A percentile compares a stretch with the other conserved stretches of the same genome.
phyloP scores from a whole-genome alignment of 2,113 vertebrate genomes.

The Arizona elegans region DNA sequence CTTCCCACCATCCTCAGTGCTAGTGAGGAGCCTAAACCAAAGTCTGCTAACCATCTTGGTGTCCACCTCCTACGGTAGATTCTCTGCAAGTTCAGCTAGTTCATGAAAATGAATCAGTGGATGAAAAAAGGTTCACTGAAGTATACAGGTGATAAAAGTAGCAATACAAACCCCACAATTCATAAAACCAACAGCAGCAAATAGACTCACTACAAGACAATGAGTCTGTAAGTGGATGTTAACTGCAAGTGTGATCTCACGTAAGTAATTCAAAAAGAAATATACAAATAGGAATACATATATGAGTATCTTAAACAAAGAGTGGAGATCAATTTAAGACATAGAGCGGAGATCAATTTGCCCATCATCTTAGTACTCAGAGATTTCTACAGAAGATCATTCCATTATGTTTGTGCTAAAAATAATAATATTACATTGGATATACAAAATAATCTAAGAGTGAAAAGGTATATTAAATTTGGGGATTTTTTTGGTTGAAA shows the following conservation, averaged over 20 bases:
- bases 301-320: background rate
- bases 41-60: background rate
- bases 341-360: background rate
- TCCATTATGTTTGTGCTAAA: background rate
- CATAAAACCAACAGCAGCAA: background rate
- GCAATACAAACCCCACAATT: background rate
- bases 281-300: background rate
- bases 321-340: background rate
- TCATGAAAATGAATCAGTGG: background rate
- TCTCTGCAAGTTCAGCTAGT: background rate
- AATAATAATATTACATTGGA: background rate
- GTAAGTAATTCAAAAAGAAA: background rate
- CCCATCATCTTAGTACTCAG: background rate
- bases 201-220: background rate
- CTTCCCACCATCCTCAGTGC: background rate
- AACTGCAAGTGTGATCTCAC: background rate
- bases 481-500: background rate
- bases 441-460: background rate
- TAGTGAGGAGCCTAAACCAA: background rate
- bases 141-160: background rate
- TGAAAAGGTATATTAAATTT: background rate
- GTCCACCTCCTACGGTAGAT: background rate
- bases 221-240: background rate
- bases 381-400: background rate
- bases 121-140: background rate